Evolutionary conservation across 2,797 vertebrate genomes (phyloP).

Genomic region (Macroramphosus scolopax): DNA sequence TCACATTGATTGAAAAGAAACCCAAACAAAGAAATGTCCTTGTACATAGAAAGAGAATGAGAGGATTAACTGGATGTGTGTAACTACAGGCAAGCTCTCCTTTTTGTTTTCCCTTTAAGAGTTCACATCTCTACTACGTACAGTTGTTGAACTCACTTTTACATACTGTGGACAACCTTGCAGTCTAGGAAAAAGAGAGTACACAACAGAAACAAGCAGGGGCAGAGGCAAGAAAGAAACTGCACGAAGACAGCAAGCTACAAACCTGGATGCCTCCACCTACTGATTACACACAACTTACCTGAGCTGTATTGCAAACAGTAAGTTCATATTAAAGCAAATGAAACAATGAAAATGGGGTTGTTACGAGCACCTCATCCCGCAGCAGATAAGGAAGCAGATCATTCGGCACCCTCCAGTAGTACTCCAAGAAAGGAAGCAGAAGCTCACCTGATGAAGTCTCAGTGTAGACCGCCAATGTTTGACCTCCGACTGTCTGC

Average conservation of each 20-base stretch:
- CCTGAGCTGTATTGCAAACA: constrained; percentile 27
- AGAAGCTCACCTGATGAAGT: constrained; percentile 75
- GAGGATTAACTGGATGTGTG: constrained; percentile 17
- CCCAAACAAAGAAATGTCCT: constrained; percentile 5
- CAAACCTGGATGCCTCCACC: constrained; percentile 14
- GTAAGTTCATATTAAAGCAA: constrained; percentile 17
- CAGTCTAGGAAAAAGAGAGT: constrained; percentile 30
- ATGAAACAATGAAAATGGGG: background rate
- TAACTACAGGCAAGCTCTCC: constrained; percentile 4
- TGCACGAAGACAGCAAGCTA: constrained; percentile 31
- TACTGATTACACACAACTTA: constrained; percentile 43
- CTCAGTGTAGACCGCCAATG: constrained; percentile 90
- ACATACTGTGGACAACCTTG: constrained; percentile 26
- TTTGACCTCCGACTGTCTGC: constrained; percentile 96
- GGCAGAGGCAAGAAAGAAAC: constrained; percentile 15
- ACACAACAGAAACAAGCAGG: constrained; percentile 39
- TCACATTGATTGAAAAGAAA: constrained; percentile 16
- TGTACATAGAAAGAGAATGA: constrained; percentile 7
- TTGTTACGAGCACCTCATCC: background rate
- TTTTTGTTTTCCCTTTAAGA: constrained; percentile 27
- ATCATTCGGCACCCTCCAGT: background rate
- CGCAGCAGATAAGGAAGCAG: constrained; percentile 5
- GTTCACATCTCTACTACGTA: constrained; percentile 19
- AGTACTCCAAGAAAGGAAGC: background rate
- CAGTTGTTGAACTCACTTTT: constrained; percentile 1